Percentiles rank a stretch among this genome's conserved stretches.
Conservation (phyloP, 2,888 invertebrate species). For the Polylopha cassiicola region DNA sequence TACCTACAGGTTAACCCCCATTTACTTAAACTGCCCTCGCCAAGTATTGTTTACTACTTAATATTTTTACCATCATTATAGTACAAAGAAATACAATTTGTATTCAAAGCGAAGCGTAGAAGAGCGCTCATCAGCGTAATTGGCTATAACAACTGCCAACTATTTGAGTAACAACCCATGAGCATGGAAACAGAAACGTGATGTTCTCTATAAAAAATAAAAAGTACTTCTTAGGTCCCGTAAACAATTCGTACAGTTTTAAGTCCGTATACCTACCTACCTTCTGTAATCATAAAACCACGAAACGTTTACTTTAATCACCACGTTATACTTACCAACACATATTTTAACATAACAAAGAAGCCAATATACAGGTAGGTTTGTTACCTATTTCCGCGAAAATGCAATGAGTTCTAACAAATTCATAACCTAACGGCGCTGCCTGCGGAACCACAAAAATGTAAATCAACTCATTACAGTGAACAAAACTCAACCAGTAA, state of each 20-base stretch:
- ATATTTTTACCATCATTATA: constrained; percentile 30
- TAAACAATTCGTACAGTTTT: constrained; percentile 6
- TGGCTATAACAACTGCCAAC: constrained; percentile 36
- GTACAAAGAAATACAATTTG: constrained; percentile 34
- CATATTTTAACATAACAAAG: no score
- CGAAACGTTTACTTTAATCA: no score
- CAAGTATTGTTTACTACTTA: no score
- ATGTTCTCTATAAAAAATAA: constrained; percentile 10
- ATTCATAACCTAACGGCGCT: constrained; percentile 23
- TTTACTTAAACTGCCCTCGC: no score
- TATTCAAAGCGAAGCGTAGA: constrained; percentile 39
- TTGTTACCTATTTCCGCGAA: no score
- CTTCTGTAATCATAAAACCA: no score
- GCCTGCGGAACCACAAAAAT: constrained; percentile 47
- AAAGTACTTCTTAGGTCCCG: constrained; percentile 15
- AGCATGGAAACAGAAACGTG: constrained; percentile 9
- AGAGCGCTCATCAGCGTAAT: constrained; percentile 37
- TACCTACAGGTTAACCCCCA: no score
- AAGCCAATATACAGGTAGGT: no score
- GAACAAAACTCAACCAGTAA: constrained; percentile 43
- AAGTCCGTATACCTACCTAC: no score
- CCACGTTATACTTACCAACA: no score
- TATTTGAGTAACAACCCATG: constrained; percentile 15
- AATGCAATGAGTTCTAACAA: no score
- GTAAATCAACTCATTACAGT: constrained; percentile 54